These are phyloP conservation scores for Pogonognathellus flavescens DNA, from an alignment of 1,140 invertebrate species.

Conservation along the genomic window DNA sequence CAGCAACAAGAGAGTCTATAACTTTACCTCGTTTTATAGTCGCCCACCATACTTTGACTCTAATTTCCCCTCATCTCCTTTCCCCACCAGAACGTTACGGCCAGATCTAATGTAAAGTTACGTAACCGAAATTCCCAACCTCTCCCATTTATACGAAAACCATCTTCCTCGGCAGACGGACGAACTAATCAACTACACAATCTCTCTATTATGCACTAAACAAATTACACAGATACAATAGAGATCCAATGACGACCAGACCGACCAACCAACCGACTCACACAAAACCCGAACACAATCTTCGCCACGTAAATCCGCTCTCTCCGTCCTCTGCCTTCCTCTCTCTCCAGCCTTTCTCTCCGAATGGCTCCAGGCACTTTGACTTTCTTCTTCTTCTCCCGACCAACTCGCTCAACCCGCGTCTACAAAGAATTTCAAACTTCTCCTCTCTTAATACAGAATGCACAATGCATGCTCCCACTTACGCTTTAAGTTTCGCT, in stretches of 20 bases:
- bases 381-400: too few relatives aligned
- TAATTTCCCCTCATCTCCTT: slow-evolving; percentile 60
- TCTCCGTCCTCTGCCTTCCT: not conserved
- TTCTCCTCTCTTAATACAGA: slow-evolving; percentile 7
- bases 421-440: not conserved
- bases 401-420: not conserved
- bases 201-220: not conserved
- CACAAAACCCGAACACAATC: not conserved
- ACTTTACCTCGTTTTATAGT: slow-evolving; percentile 64
- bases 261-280: too few relatives aligned
- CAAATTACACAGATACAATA: slow-evolving; percentile 20
- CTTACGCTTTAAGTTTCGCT: too few relatives aligned
- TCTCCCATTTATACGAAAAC: slow-evolving; percentile 1
- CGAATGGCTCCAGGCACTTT: too few relatives aligned
- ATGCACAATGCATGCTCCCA: too few relatives aligned
- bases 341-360: not conserved
- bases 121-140: slow-evolving; percentile 8
- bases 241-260: not conserved
- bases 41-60: slow-evolving; percentile 62
- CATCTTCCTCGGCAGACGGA: slow-evolving; percentile 14
- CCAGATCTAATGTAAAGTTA: not conserved
- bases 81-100: slow-evolving; percentile 18
- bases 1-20: slow-evolving; percentile 64
- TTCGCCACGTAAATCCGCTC: not conserved
- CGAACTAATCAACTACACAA: slow-evolving; percentile 19